Evolutionary conservation across 2,888 invertebrate genomes (phyloP).

Genomic region (Acheta domesticus): DNA sequence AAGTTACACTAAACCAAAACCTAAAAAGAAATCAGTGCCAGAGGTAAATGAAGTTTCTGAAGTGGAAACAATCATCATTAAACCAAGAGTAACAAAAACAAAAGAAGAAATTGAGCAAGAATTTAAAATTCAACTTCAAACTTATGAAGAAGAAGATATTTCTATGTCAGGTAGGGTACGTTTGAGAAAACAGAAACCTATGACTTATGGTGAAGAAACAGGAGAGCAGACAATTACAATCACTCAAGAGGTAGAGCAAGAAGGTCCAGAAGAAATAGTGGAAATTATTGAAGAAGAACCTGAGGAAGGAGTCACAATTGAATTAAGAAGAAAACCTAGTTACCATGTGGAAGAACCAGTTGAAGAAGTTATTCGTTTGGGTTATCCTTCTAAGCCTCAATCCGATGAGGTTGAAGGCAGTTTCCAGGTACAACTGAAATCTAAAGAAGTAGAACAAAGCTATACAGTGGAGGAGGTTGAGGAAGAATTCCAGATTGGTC

Average conservation of each 20-base stretch:
- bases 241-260: constrained; percentile 61
- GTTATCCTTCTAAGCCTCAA: background rate
- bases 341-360: constrained; percentile 35
- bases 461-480: constrained; percentile 57
- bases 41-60: constrained; percentile 71
- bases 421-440: constrained; percentile 51
- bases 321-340: constrained; percentile 30
- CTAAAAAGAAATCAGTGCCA: constrained; percentile 60
- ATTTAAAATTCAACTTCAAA: constrained; percentile 79
- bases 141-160: constrained; percentile 83
- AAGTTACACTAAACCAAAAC: constrained; percentile 70
- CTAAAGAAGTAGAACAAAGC: constrained; percentile 44
- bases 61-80: constrained; percentile 75
- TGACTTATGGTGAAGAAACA: constrained; percentile 72
- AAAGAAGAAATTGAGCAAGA: constrained; percentile 87
- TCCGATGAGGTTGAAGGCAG: constrained; percentile 48
- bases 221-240: constrained; percentile 72
- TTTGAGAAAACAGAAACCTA: constrained; percentile 66
- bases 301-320: constrained; percentile 24
- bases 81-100: constrained; percentile 70
- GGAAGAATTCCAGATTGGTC: constrained; percentile 38
- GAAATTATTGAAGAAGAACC: constrained; percentile 37
- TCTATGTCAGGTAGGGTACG: constrained; percentile 81
- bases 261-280: constrained; percentile 40
- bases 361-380: constrained; percentile 23